Conservation (phyloP, 2,113 vertebrate species). For the Excalfactoria chinensis region DNA sequence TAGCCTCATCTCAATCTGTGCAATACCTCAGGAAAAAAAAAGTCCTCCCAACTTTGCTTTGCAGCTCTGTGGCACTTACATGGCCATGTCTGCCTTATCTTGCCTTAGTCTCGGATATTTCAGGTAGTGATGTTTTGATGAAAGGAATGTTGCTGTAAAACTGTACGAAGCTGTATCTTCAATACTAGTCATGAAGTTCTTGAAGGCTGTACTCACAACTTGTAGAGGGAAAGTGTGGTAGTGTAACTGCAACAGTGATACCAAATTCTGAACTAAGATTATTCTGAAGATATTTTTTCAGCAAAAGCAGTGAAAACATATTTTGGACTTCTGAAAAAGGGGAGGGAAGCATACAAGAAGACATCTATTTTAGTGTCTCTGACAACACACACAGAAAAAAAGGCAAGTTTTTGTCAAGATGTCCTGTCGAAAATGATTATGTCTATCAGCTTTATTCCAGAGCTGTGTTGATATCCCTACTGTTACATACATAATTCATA, state of each 20-base stretch:
- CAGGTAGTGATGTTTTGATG: background rate
- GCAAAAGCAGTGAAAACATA: background rate
- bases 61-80: background rate
- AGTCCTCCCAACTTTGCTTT: background rate
- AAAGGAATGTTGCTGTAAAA: background rate
- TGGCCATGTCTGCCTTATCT: background rate
- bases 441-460: background rate
- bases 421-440: background rate
- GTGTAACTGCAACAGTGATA: background rate
- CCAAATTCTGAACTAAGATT: background rate
- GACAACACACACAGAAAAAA: background rate
- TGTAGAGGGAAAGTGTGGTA: background rate
- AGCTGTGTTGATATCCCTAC: background rate
- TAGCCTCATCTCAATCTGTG: background rate
- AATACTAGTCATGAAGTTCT: accelerated
- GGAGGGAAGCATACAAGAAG: background rate
- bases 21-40: background rate
- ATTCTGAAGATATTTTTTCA: background rate
- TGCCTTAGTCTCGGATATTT: background rate
- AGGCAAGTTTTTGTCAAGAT: background rate
- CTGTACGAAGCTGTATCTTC: background rate
- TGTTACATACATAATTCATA: accelerated
- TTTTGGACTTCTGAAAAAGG: background rate
- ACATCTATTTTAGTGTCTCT: background rate
- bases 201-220: background rate